Conservation (phyloP, 2,888 invertebrate genomes). For the Drosophila cognata region DNA sequence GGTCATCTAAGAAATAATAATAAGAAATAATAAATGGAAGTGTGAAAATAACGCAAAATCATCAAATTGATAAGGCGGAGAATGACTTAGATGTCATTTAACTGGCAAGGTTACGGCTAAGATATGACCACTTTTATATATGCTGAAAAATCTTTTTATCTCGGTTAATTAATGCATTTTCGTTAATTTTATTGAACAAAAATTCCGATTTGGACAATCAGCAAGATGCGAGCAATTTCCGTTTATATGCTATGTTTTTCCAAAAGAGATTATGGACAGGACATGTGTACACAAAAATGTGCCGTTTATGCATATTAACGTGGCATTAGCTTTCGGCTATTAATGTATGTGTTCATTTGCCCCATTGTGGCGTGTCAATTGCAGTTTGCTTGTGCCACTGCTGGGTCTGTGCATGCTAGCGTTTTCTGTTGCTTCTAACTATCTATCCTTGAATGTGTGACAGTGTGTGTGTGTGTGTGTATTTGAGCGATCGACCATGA, state of each 20-base stretch:
- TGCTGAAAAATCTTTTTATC: neutral
- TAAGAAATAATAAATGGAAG: no score
- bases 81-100: neutral
- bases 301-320: neutral
- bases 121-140: neutral
- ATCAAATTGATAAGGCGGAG: neutral
- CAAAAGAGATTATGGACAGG: neutral
- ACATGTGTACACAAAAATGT: neutral
- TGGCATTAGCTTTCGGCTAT: neutral
- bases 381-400: constrained; percentile 48
- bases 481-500: constrained; percentile 79
- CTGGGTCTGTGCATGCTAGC: constrained; percentile 4
- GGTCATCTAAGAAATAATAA: neutral
- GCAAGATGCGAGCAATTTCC: neutral
- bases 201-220: neutral
- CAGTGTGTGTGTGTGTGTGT: constrained; percentile 41
- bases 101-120: neutral
- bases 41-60: neutral
- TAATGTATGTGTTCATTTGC: neutral
- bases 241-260: neutral
- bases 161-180: no score
- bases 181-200: neutral
- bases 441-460: constrained; percentile 15
- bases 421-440: constrained; percentile 52
- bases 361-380: constrained; percentile 63